Base-by-base conservation (phyloP, 2,888 invertebrate genomes). In the Dinocampus coccinellae region DNA sequence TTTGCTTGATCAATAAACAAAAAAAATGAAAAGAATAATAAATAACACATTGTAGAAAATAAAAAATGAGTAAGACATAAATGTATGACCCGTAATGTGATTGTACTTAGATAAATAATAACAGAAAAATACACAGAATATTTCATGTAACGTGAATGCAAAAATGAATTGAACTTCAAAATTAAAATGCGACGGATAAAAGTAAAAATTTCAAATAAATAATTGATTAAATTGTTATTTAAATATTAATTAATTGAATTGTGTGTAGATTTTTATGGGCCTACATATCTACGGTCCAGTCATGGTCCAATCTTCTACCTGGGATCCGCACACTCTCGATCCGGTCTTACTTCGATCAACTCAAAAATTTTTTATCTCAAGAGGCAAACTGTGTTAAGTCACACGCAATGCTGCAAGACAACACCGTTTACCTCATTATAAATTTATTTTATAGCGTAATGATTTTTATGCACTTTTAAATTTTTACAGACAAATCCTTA, bases 1-100 rank as follows among this genome's bases (percentile, higher is more conserved):
- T 52, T 33, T 83, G 85, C 84, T 85, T 82, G 83, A 82, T 79
- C 47, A 47, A 47, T 0, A 77, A 79, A n/a, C 67, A 72, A 62
- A 63, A 69, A 63, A 61, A 64, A 82, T 80, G 84, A 82, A 81
- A 82, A 81, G 81, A 83, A 81, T 63, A 62, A 52, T 70, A 52
- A 80, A 58, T 53, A 71, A 26, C 69, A 64, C 62, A 63, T n/a
- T n/a, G n/a, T n/a, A 52, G 67, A 60, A 2, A 52, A 72, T 24
- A 61, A 57, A 9, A 39, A 62, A 42, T 16, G n/a, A 63, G 20
- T 61, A 52, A 58, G 52, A 52, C 11, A 22, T 20, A 47, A 60
- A 47, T 60, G 26, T 20, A 47, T 47, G 33, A 9, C 67, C 42
- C 58, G 42, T 42, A 9, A 55, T 29, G 29, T 24, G 3, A 55